Evolutionary conservation across 2,113 vertebrate genomes (phyloP), one percentile per base, ranked within the genome.

Genomic region (Pipra filicauda): DNA sequence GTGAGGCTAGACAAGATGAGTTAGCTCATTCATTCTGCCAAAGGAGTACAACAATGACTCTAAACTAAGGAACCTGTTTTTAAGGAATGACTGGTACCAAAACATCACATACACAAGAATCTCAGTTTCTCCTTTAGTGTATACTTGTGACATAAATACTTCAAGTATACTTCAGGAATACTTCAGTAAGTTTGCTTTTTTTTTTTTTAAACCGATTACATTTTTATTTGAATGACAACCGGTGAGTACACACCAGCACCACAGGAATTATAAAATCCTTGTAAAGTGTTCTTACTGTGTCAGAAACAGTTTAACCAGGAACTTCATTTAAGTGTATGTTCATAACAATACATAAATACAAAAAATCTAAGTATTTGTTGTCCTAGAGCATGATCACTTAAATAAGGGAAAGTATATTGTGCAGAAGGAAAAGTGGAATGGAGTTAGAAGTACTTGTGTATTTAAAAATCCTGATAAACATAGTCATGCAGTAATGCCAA

Each of bases 401-500:
- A 52, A 44, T 8, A 77, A 33, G 14, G 6, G 15, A 30, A 85
- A 82, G 6, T 24, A 69, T 46, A 70, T 0, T 18, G 8, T 17
- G 19, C n/a, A 88, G 52, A 62, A 78, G 21, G 12, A 87, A 41
- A 69, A 39, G 49, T 16, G 67, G 16, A 82, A 44, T 13, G 13
- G 19, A 69, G 7, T 62, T 51, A 43, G 5, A 76, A 44, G 12
- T n/a, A 76, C 9, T 33, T n/a, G 2, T 4, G 7, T 39, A 55
- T 65, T 89, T 65, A 61, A 70, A 94, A 92, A 59, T 18, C 5
- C 37, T 20, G 24, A 71, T n/a, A 80, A 65, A 52, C 7, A 35
- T 2, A 61, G 9, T 46, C 35, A 71, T 0, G 0, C 46, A 67
- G 7, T 77, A 76, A 81, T n/a, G 9, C 27, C 43, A 83, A 48